Evolutionary conservation across 2,888 invertebrate species (phyloP).

Genomic region (Lasioglossum lativentre): DNA sequence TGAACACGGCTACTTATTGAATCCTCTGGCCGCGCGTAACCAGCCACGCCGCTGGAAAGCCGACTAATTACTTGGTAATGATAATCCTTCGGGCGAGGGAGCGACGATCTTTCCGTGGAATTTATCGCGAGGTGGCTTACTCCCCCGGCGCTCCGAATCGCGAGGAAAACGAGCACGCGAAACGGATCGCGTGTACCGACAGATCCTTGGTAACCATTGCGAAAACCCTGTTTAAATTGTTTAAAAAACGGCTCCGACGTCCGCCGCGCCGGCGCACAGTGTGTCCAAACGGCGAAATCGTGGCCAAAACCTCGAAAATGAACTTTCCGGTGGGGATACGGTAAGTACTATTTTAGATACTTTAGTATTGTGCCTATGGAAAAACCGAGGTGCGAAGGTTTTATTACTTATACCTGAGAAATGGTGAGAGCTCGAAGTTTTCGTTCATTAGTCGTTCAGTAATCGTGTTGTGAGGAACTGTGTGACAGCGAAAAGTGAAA

Average conservation of each 20-base stretch:
- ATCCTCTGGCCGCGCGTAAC: conserved; percentile 44
- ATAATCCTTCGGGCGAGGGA: conserved; percentile 38
- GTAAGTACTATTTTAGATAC: too few relatives aligned
- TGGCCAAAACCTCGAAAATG: too few relatives aligned
- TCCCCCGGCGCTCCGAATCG: neutral
- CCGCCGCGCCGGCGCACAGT: neutral
- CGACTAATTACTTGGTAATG: conserved; percentile 61
- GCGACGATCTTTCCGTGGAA: conserved; percentile 35
- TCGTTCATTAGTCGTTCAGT: too few relatives aligned
- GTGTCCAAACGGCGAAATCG: too few relatives aligned
- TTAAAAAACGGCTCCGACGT: neutral
- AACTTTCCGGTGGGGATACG: too few relatives aligned
- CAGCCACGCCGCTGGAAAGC: conserved; percentile 26
- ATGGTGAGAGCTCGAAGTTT: too few relatives aligned
- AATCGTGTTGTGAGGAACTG: too few relatives aligned
- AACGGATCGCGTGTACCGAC: conserved; percentile 11
- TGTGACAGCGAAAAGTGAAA: too few relatives aligned
- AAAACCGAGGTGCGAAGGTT: too few relatives aligned
- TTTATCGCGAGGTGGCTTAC: conserved; percentile 39
- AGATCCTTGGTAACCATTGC: neutral
- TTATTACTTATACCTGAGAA: too few relatives aligned
- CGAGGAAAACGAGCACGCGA: conserved; percentile 25
- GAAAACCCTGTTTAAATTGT: neutral
- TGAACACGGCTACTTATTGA: conserved; percentile 54
- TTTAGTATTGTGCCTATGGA: too few relatives aligned